Percentiles rank a stretch among this genome's conserved stretches.
Evolutionary conservation across 2,113 vertebrate genomes (phyloP).

Genomic region (Coreoperca whiteheadi): DNA sequence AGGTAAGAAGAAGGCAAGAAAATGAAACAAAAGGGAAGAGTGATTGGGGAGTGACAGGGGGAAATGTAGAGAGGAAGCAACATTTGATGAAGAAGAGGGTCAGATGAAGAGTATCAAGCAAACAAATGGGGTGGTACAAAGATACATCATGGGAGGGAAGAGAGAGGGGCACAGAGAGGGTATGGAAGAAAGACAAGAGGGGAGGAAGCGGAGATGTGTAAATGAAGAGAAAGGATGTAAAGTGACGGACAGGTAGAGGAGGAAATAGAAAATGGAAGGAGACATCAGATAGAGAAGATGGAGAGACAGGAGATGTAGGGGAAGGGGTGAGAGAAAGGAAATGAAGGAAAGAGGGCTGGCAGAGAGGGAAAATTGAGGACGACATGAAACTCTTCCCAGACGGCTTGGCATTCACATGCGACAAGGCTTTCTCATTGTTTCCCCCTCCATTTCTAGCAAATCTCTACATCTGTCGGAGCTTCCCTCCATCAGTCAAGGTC

Average conservation of each 20-base stretch:
- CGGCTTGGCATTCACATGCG: constrained; percentile 34
- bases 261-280: neutral
- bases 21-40: neutral
- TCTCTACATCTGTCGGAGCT: constrained; percentile 70
- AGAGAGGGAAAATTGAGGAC: constrained; percentile 20
- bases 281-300: neutral
- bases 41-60: neutral
- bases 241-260: neutral
- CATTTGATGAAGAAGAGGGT: constrained; percentile 7
- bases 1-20: too few species aligned
- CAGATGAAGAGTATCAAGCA: neutral
- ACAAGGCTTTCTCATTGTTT: constrained; percentile 47
- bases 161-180: neutral
- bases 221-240: neutral
- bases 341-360: neutral
- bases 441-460: constrained; percentile 45
- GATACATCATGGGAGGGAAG: neutral
- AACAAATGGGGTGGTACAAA: neutral
- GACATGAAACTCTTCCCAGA: constrained; percentile 48
- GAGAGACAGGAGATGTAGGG: neutral
- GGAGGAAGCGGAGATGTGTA: constrained; percentile 13
- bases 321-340: neutral
- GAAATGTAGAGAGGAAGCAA: constrained; percentile 13
- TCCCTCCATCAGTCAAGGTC: constrained; percentile 70
- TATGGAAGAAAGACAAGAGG: constrained; percentile 1